Evolutionary conservation across 2,113 vertebrate species (phyloP).

Genomic region (Ramphastos sulfuratus): DNA sequence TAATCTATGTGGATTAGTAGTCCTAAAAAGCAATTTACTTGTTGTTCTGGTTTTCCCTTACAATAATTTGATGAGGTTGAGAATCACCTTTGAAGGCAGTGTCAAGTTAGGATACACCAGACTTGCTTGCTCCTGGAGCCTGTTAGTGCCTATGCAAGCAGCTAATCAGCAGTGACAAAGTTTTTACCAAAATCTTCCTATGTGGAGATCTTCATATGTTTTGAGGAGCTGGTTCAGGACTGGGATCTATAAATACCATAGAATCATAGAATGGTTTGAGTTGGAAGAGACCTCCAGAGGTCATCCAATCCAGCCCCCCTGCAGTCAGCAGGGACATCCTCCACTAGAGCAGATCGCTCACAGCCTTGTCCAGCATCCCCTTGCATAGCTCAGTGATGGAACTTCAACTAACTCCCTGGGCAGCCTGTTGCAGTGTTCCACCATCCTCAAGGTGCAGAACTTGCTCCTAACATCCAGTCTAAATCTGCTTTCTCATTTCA

Average conservation of each 20-base stretch:
- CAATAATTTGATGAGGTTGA: neutral
- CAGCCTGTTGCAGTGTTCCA: no score
- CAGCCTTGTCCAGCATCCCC: no score
- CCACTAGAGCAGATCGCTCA: no score
- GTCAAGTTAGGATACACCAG: neutral
- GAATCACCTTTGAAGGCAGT: neutral
- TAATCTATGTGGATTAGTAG: conserved; percentile 21
- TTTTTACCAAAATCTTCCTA: neutral
- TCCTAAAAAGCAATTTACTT: conserved; percentile 8
- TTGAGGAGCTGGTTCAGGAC: neutral
- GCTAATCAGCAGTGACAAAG: neutral
- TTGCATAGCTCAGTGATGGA: no score
- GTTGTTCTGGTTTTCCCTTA: neutral
- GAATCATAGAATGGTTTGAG: no score
- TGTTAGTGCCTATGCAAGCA: neutral
- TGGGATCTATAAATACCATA: neutral
- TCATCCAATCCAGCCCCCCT: no score
- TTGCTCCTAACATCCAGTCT: no score
- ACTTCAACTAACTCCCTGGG: no score
- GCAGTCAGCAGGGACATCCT: no score
- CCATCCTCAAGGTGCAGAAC: no score
- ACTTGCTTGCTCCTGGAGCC: neutral
- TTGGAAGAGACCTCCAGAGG: no score
- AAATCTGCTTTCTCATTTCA: no score
- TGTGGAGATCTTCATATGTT: neutral